Percentiles rank a stretch among this genome's conserved stretches.
phyloP scores from a whole-genome alignment of 30 jellyfish, hydroid and myxozoan species.

The Aurelia coerulea region DNA sequence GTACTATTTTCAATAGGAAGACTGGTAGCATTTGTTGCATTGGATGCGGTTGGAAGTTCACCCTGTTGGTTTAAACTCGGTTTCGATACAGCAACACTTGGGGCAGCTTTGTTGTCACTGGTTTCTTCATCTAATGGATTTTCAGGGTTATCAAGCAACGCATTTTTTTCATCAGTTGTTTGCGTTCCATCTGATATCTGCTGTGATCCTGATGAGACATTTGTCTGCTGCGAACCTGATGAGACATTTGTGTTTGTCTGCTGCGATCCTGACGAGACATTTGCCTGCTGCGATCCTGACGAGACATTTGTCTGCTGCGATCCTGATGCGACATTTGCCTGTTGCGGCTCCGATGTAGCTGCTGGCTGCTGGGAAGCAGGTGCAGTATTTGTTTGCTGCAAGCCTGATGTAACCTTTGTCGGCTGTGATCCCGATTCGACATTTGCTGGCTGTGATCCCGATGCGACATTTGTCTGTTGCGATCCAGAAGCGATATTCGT shows the following conservation, averaged over 20 bases:
- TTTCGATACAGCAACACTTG: not conserved
- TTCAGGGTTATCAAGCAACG: constrained; percentile 59
- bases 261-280: not conserved
- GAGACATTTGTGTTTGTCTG: constrained; percentile 1
- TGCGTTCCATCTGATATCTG: not conserved
- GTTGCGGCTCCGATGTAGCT: not conserved
- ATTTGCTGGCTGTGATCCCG: not conserved
- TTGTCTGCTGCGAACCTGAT: constrained; percentile 5
- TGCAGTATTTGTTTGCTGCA: too few species aligned
- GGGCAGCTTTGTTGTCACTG: not conserved
- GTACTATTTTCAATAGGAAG: not conserved
- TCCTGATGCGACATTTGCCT: not conserved
- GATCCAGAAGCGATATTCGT: not conserved
- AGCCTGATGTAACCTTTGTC: not conserved
- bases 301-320: not conserved
- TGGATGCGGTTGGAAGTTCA: not conserved
- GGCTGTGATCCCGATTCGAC: not conserved
- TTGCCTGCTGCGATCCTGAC: not conserved
- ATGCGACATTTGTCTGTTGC: not conserved
- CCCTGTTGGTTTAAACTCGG: not conserved
- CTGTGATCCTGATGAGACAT: not conserved
- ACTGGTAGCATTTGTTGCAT: constrained; percentile 2
- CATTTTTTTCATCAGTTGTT: constrained; percentile 33
- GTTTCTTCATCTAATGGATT: constrained; percentile 32
- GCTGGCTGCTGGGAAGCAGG: too few species aligned